These are phyloP conservation scores for Paelopatides confundens DNA, from an alignment of 53 echinoderm and acorn worm genomes.

Conservation along the genomic window DNA sequence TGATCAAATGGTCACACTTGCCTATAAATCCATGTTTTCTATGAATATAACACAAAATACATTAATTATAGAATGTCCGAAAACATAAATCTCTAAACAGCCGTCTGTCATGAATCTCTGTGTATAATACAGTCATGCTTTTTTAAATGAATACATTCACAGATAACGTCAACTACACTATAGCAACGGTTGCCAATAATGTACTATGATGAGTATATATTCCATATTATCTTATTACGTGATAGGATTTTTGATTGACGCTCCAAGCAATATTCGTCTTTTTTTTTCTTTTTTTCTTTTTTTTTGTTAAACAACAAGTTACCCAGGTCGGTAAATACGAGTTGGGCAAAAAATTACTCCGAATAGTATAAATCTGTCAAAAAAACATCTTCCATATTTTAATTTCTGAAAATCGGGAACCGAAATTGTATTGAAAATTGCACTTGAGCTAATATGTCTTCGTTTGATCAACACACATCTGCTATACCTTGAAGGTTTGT, in stretches of 20 bases:
- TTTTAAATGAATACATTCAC: too few species aligned
- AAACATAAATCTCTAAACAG: too few species aligned
- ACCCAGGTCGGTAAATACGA: conserved; percentile 20
- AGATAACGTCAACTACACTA: not conserved
- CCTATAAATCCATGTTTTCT: too few species aligned
- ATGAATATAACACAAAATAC: too few species aligned
- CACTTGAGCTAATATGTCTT: not conserved
- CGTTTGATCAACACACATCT: conserved; percentile 39
- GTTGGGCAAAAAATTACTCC: not conserved
- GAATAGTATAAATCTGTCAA: conserved; percentile 21
- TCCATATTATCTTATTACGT: too few species aligned
- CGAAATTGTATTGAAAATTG: conserved; percentile 10
- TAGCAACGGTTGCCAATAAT: not conserved
- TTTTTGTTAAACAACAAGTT: not conserved
- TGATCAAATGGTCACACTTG: too few species aligned
- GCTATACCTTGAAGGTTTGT: conserved; percentile 18
- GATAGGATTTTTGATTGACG: not conserved
- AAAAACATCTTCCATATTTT: not conserved
- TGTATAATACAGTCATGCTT: too few species aligned
- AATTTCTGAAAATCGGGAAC: conserved; percentile 1
- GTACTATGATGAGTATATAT: not conserved
- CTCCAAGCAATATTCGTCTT: not conserved
- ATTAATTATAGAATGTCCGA: not conserved
- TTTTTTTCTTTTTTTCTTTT: not conserved
- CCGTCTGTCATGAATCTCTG: too few species aligned